phyloP scores from a whole-genome alignment of 2,888 invertebrate species.

The Danaus chrysippus region DNA sequence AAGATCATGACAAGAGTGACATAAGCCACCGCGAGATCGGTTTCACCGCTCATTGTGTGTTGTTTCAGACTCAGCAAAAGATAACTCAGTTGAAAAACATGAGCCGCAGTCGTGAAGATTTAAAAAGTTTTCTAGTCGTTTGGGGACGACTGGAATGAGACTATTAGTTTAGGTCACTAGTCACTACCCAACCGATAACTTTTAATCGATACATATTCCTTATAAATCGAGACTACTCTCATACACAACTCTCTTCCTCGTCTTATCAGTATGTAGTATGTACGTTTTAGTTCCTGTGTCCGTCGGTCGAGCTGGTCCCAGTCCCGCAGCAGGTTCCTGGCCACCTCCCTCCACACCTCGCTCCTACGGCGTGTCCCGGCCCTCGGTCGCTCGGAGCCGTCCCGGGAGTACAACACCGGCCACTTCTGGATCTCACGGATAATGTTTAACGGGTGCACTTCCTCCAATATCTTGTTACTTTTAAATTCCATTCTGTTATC shows the following conservation, averaged over 20 bases:
- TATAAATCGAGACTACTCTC: too few relatives aligned
- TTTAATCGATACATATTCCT: too few relatives aligned
- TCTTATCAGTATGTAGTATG: conserved; percentile 8
- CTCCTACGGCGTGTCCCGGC: conserved; percentile 37
- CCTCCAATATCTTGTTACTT: conserved; percentile 42
- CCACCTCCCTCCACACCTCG: conserved; percentile 46
- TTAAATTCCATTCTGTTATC: conserved; percentile 15
- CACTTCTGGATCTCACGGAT: conserved; percentile 48
- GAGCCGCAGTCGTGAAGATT: too few relatives aligned
- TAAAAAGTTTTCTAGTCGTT: too few relatives aligned
- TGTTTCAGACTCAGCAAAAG: too few relatives aligned
- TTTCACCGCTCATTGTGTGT: too few relatives aligned
- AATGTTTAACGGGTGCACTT: conserved; percentile 45
- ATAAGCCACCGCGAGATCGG: too few relatives aligned
- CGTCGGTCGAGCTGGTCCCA: conserved; percentile 36
- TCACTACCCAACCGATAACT: too few relatives aligned
- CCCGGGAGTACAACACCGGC: conserved; percentile 43
- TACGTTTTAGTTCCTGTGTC: conserved; percentile 38
- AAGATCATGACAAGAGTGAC: too few relatives aligned
- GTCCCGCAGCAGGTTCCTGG: conserved; percentile 38
- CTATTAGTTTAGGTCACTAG: too few relatives aligned
- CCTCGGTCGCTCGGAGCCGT: conserved; percentile 35
- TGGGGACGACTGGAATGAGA: too few relatives aligned
- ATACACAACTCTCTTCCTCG: background rate
- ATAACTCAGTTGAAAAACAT: too few relatives aligned